Base-by-base conservation (phyloP, 1,140 invertebrate species). In the Heliothis subflexa region DNA sequence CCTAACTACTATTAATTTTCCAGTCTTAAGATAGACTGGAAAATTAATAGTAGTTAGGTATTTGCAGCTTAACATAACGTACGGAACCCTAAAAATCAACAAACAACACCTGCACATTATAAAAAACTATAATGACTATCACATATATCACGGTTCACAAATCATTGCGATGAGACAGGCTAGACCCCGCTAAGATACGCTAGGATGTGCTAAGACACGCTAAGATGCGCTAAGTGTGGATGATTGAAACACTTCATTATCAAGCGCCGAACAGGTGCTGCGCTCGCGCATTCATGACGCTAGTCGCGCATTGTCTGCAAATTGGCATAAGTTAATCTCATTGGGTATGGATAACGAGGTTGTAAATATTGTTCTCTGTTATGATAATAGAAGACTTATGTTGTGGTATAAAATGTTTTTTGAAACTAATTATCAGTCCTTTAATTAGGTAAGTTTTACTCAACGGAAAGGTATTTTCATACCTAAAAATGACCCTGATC, bases 171-270 rank as follows among this genome's bases (percentile, higher is more conserved):
- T 73, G 54, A 9, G 9, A 9, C 5, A 0, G 3, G 13, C 33
- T 40, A 40, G 0, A 25, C 2, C 21, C 21, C 21, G 21, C 71
- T 73, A 71, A 9, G 9, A 9, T 5, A 5, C 4, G 13, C 33
- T 40, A 40, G 7, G 33, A 9, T 7, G 33, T 9, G 33, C 33
- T 40, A 33, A 33, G 33, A 33, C 33, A 7, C 3, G 33, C 70
- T 73, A 71, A 40, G 49, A 59, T 59, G 71, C 52, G 52, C 54
- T 72, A 40, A 16, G 40, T 71, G 18, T n/a, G 4, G n/a, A 59
- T 73, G 54, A 73, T 73, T 73, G 71, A 57, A 73, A 73, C 71
- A 40, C 71, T 47, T 59, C 71, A 59, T 73, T 73, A 73, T 33
- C 57, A 28, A 21, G 13, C 33, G 14, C 21, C 4, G 10, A 73